Percentiles rank a stretch among this genome's conserved stretches.
phyloP scores from a whole-genome alignment of 2,113 vertebrate species.

The Dicaeum eximium region DNA sequence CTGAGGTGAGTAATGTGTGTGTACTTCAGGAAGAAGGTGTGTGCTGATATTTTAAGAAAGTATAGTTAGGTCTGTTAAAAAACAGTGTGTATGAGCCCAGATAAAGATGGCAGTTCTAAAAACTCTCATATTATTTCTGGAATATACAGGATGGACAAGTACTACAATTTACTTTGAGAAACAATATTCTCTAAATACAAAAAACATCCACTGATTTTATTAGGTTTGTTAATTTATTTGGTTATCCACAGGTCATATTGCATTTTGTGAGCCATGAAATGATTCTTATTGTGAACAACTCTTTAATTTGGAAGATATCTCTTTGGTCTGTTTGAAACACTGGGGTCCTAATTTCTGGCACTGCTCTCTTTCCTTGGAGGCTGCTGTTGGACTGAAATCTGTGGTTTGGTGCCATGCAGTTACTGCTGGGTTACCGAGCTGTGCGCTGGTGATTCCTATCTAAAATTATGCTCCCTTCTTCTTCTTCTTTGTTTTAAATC shows the following conservation, averaged over 20 bases:
- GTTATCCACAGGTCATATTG: not conserved
- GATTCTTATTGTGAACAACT: not conserved
- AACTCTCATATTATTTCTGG: not conserved
- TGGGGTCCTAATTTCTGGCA: not conserved
- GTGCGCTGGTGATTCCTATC: not conserved
- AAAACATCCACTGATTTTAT: not conserved
- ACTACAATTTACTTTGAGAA: not conserved
- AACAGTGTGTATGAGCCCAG: not conserved
- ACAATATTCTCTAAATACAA: not conserved
- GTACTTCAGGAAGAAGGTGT: not conserved
- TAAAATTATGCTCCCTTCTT: conserved; percentile 11
- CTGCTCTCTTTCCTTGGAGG: not conserved
- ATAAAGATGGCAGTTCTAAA: not conserved
- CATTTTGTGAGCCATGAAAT: not conserved
- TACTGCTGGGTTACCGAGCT: conserved; percentile 27
- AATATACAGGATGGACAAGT: not conserved
- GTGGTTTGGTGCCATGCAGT: not conserved
- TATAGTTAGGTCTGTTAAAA: not conserved
- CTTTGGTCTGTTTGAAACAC: not conserved
- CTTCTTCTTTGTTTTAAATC: conserved; percentile 31
- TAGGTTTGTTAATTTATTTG: not conserved
- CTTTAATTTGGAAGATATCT: conserved; percentile 3
- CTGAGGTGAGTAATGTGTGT: not conserved
- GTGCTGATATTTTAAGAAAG: not conserved
- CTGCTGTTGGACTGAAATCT: conserved; percentile 26